Evolutionary conservation across 30 jellyfish, hydroid and myxozoan genomes (phyloP), one percentile per base, ranked within the genome.

Genomic region (Cassiopea xamachana): DNA sequence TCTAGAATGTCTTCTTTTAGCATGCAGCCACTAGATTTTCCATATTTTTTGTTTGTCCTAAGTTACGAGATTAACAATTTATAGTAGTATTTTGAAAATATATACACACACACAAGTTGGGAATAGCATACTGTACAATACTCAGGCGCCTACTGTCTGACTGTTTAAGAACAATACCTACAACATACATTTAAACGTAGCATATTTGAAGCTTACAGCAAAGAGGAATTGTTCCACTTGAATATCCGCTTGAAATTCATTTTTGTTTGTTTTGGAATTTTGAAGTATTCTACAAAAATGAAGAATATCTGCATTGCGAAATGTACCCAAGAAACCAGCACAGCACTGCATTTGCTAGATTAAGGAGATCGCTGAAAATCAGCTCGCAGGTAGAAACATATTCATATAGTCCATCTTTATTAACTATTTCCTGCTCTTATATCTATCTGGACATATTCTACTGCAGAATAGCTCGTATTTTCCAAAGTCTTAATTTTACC

Each of bases 241-340:
- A 62, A 3, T 8, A 27, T 62, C 9, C 64, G 64, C 14, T 62
- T 62, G 43, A 62, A 2, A 6, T 3, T 13, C 2, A 1, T 13
- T 14, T 4, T 8, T 3, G 7, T 16, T 8, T 13, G 1, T 17
- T 44, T 69, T 8, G 60, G 17, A 44, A 8, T 71, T 39, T n/a
- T 2, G 19, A 4, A 71, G 80, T 55, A 4, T 43, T 2, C 19
- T 8, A 43, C 55, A 48, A 62, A 13, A 71, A 84, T 10, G 39
- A 73, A 87, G 89, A 87, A 58, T 87, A 43, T 69, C 77, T 87
- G 7, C 94, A 87, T 62, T 67, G 85, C 46, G 94, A 87, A 69
- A 87, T 87, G 80, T 87, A 79, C 75, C 94, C 94, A 46, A 12
- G 55, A 47, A 86, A 75, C 70, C 68, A 48, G 48, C 86, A 78